Base-by-base conservation (phyloP, 2,113 vertebrate genomes). In the Xiphophorus maculatus region DNA sequence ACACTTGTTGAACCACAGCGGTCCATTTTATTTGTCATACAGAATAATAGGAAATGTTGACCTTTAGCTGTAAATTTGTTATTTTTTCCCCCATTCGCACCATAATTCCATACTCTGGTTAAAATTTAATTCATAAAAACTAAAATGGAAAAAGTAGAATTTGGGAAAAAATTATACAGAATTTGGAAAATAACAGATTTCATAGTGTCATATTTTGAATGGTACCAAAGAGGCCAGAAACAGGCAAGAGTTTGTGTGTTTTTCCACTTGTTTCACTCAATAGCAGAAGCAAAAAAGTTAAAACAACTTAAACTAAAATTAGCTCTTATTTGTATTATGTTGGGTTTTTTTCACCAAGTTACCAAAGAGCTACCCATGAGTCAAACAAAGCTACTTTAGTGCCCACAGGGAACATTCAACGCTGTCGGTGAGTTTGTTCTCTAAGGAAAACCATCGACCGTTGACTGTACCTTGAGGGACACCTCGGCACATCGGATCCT, bases 401-500 rank as follows among this genome's bases (percentile, higher is more conserved):
- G 94, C 92, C 94, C 95, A 93, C 94, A 93, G 94, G 75, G 96
- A 97, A 97, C 97, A 97, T 97, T 97, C 97, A 97, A 97, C 97
- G 97, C 97, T 97, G 97, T 97, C 97, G 97, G 97, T 97, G 97
- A 97, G 96, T 98, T 98, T 98, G 93, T 95, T 94, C 95, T 96
- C 89, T 91, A 90, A 90, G 91, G 93, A 91, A 98, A 99, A 99
- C 98, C 97, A 99, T 98, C 96, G 96, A 97, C 95, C 98, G 98
- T 99, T 99, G 97, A 97, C 95, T 99, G 98, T 99, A 98, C 97
- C 97, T 96, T 95, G 96, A 95, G 97, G 93, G 95, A 92, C 90
- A 84, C 96, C 94, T 9, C 40, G 8, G 48, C 32, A 10, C 71
- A 30, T 58, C 42, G 0, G 1, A 27, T 13, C 68, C 4, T 6